phyloP scores from a whole-genome alignment of 2,888 invertebrate species.

The Zelleria hepariella region DNA sequence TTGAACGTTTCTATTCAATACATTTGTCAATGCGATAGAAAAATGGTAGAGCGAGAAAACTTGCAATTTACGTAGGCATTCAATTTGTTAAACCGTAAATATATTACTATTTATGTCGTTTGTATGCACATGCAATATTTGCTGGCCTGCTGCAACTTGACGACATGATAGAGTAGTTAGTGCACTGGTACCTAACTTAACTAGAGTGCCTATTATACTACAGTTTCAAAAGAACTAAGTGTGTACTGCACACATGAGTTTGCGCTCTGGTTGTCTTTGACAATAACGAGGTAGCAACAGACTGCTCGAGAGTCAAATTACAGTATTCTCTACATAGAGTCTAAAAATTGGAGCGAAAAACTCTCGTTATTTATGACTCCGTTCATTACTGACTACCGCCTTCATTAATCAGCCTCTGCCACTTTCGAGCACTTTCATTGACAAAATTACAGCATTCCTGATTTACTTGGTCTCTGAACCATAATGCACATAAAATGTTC shows the following conservation, averaged over 20 bases:
- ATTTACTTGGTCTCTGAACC: not conserved
- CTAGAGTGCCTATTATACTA: too few species aligned
- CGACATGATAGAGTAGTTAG: not conserved
- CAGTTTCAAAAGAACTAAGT: not conserved
- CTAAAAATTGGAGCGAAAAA: not conserved
- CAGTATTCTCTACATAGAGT: not conserved
- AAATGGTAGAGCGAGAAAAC: not conserved
- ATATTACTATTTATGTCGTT: too few species aligned
- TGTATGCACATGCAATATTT: too few species aligned
- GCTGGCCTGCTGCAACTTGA: not conserved
- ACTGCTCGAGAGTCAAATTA: not conserved
- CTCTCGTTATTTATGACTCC: not conserved
- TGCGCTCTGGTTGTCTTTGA: slow-evolving; percentile 55
- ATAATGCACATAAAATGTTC: not conserved
- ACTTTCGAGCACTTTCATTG: not conserved
- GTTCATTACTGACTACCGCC: not conserved
- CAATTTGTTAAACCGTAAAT: too few species aligned
- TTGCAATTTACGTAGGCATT: too few species aligned
- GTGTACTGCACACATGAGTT: slow-evolving; percentile 28
- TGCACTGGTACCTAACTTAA: not conserved
- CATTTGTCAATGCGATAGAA: not conserved
- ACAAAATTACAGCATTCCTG: not conserved
- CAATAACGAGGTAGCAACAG: slow-evolving; percentile 19
- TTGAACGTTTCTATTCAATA: not conserved
- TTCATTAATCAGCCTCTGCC: not conserved